Base-by-base conservation (phyloP, 2,888 invertebrate genomes). In the Drosophila pseudotakahashii region DNA sequence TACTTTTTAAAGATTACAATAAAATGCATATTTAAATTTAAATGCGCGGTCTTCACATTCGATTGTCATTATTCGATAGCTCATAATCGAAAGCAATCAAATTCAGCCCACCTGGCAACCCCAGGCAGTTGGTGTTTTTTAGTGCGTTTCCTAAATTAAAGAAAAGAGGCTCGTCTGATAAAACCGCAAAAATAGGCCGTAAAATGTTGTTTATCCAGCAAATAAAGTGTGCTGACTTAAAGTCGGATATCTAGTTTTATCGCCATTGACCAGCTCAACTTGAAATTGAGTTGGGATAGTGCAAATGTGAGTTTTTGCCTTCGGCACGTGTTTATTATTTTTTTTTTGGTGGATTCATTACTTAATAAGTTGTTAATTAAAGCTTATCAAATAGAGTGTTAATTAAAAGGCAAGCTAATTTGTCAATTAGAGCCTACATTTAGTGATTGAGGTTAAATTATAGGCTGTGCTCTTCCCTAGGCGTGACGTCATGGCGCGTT, bases 401-500 rank as follows among this genome's bases (percentile, higher is more conserved):
- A 34, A 55, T 60, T 55, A 32, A 16, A 0, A 6, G 30, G 3
- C 16, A 3, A 48, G 23, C 48, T 48, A 26, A 14, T 14, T 13
- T 10, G 19, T 10, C 19, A 11, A 32, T 59, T 37, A 60, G 7
- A 30, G 19, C 7, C 7, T 19, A 0, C 3, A 39, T 30, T 30
- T 30, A 30, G 37, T 39, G 30, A 19, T 11, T 14, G 13, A 19
- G 19, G 26, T 53, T 19, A 30, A 44, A 11, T n/a, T 30, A 2
- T 7, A 1, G 11, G 6, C 3, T 59, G 50, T 41, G 36, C 32
- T 63, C 37, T 42, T 39, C 41, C 26, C 53, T 14, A 11, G 10
- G 10, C 41, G 32, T 80, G 78, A 72, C 73, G 86, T 74, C 76
- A 78, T 52, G 16, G 44, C 50, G 66, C 55, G 61, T 36, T 41